phyloP scores from a whole-genome alignment of 2,113 vertebrate species.

The Osmerus mordax region DNA sequence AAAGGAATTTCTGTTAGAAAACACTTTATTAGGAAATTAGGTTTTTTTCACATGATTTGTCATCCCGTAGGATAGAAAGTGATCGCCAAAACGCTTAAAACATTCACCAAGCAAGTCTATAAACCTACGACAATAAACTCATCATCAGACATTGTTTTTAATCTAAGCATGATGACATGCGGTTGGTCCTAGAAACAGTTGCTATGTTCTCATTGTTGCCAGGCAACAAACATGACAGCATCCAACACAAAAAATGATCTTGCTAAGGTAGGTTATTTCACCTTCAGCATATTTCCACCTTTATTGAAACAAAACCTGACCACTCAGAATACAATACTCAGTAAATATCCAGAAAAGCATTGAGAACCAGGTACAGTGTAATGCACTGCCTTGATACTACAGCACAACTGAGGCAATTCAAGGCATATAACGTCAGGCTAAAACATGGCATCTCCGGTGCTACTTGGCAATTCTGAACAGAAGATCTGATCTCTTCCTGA shows the following conservation, averaged over 20 bases:
- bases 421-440: conserved; percentile 37
- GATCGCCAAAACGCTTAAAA: conserved; percentile 44
- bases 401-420: conserved; percentile 26
- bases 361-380: conserved; percentile 28
- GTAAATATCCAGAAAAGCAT: conserved; percentile 61
- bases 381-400: conserved; percentile 4
- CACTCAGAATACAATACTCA: conserved; percentile 64
- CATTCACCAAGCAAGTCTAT: conserved; percentile 52
- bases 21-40: conserved; percentile 70
- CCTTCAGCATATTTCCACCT: conserved; percentile 43
- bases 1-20: conserved; percentile 50
- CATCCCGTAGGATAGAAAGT: conserved; percentile 43
- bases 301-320: conserved; percentile 65
- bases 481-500: neutral
- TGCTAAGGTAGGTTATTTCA: conserved; percentile 44
- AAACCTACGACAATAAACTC: conserved; percentile 55
- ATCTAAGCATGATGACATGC: conserved; percentile 46
- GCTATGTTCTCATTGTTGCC: conserved; percentile 58
- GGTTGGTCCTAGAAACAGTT: conserved; percentile 52
- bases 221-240: conserved; percentile 61
- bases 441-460: conserved; percentile 40
- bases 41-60: conserved; percentile 57
- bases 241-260: conserved; percentile 50
- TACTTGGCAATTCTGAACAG: conserved; percentile 53
- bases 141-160: conserved; percentile 48